These are phyloP conservation scores for Tenodera sinensis DNA, from an alignment of 2,888 invertebrate species.

Conservation along the genomic window DNA sequence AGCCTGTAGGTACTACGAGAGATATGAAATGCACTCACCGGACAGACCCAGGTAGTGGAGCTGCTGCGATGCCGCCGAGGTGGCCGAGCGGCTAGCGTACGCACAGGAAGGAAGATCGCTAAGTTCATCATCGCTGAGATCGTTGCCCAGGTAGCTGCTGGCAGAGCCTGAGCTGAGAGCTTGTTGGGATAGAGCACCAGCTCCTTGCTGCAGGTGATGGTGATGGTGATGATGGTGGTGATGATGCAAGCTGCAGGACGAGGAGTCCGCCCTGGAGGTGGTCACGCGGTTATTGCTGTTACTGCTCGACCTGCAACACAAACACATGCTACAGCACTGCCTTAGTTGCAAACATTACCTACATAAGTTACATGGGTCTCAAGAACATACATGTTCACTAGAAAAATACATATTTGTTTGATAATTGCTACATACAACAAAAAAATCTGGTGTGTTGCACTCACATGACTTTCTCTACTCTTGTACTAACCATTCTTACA, in stretches of 20 bases:
- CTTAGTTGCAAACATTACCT: too few species aligned
- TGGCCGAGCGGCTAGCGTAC: conserved; percentile 61
- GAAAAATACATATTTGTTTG: too few species aligned
- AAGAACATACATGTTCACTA: too few species aligned
- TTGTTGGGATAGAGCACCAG: not conserved
- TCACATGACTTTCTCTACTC: too few species aligned
- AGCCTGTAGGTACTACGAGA: too few species aligned
- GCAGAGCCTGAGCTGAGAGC: not conserved
- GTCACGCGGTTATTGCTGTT: conserved; percentile 25
- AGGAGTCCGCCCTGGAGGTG: conserved; percentile 33
- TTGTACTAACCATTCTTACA: too few species aligned
- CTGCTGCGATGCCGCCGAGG: conserved; percentile 40
- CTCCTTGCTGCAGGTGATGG: conserved; percentile 1
- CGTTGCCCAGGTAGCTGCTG: conserved; percentile 34
- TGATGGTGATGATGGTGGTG: conserved; percentile 27
- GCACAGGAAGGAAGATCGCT: conserved; percentile 78
- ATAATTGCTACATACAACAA: too few species aligned
- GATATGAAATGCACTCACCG: conserved; percentile 24
- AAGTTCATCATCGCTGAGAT: conserved; percentile 59
- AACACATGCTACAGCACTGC: too few species aligned
- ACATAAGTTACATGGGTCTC: too few species aligned
- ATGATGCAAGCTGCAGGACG: conserved; percentile 27
- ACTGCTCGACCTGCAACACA: not conserved
- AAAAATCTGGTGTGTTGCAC: too few species aligned
- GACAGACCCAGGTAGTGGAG: conserved; percentile 42